phyloP scores from a whole-genome alignment of 2,113 vertebrate genomes.

The Hylia prasina region DNA sequence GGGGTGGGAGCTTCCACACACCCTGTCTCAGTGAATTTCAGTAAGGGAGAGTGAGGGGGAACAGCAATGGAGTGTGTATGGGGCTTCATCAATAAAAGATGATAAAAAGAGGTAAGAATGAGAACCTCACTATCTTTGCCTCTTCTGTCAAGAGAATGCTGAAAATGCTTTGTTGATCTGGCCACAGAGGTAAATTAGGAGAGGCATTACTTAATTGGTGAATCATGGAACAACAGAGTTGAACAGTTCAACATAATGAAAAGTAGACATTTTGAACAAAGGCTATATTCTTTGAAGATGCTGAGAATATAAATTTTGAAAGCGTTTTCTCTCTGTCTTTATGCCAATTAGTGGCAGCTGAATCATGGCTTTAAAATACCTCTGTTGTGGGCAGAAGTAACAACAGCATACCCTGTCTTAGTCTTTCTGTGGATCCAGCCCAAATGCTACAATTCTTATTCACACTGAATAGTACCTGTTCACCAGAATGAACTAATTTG shows the following conservation, averaged over 20 bases:
- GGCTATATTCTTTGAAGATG: not conserved
- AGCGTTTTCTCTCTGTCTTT: not conserved
- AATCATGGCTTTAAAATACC: not conserved
- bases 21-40: not conserved
- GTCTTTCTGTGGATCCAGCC: not conserved
- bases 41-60: not conserved
- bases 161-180: not conserved
- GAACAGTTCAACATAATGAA: not conserved
- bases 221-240: not conserved
- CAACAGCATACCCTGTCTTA: not conserved
- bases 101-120: not conserved
- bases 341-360: not conserved
- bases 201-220: not conserved
- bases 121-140: not conserved
- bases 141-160: not conserved
- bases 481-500: conserved; percentile 59
- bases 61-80: no score
- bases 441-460: not conserved
- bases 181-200: not conserved
- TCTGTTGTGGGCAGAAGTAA: not conserved
- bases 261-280: not conserved
- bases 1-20: accelerated
- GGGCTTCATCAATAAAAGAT: not conserved
- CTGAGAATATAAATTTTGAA: not conserved
- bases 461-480: conserved; percentile 19